Percentiles rank a stretch among this genome's conserved stretches.
phyloP scores from a whole-genome alignment of 1,140 invertebrate genomes.

The Arctopsyche grandis region DNA sequence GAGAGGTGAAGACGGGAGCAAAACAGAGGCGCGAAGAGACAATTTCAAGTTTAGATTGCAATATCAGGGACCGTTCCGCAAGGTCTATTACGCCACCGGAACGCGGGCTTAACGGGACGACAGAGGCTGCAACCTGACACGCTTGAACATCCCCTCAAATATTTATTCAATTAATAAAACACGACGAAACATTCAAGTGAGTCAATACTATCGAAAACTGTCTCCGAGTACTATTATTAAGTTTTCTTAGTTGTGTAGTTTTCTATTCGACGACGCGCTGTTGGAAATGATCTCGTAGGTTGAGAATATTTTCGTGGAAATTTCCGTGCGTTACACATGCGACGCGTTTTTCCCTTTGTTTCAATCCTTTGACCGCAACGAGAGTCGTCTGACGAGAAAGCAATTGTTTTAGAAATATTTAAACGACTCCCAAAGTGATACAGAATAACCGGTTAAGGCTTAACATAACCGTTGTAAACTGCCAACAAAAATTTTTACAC shows the following conservation, averaged over 20 bases:
- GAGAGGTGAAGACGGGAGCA: constrained; percentile 33
- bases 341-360: constrained; percentile 1
- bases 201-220: not conserved
- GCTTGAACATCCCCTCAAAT: no score
- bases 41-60: constrained; percentile 55
- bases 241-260: not conserved
- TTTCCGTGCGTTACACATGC: not conserved
- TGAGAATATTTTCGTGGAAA: not conserved
- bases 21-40: constrained; percentile 48
- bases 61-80: constrained; percentile 49
- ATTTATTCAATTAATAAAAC: not conserved
- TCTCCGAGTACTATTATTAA: not conserved
- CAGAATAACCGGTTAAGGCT: constrained; percentile 17
- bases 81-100: constrained; percentile 33
- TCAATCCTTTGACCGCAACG: constrained; percentile 37
- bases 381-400: constrained; percentile 31
- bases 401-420: constrained; percentile 39
- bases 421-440: constrained; percentile 19
- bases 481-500: not conserved
- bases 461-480: not conserved
- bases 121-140: constrained; percentile 27
- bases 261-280: not conserved
- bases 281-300: not conserved
- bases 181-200: not conserved
- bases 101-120: constrained; percentile 12